Conservation (phyloP, 2,888 invertebrate species). For the Quadriops clusia region DNA sequence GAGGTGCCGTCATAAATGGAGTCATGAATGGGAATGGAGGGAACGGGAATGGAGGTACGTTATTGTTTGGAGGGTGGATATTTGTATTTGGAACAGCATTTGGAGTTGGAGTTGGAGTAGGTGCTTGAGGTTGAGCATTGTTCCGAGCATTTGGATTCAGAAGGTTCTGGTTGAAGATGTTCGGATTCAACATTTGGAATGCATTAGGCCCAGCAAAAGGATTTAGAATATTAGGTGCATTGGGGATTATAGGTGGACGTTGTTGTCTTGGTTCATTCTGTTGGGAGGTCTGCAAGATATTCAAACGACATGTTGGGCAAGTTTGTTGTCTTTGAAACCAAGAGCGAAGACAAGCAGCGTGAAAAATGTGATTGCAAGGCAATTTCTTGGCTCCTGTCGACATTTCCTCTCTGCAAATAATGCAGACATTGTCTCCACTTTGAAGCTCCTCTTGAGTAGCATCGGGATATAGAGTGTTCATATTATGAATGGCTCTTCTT, state of each 20-base stretch:
- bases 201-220: constrained; percentile 16
- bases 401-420: constrained; percentile 85
- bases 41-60: constrained; percentile 42
- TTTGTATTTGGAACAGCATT: constrained; percentile 14
- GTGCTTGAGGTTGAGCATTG: constrained; percentile 16
- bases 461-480: constrained; percentile 96
- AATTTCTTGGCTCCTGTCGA: constrained; percentile 78
- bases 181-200: constrained; percentile 15
- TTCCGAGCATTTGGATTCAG: constrained; percentile 17
- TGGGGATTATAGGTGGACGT: constrained; percentile 12
- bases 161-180: constrained; percentile 20
- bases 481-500: constrained; percentile 89
- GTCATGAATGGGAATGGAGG: constrained; percentile 42
- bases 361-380: constrained; percentile 99
- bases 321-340: constrained; percentile 99
- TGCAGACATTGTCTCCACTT: constrained; percentile 94
- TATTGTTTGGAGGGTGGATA: constrained; percentile 13
- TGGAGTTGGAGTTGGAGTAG: too few relatives aligned
- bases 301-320: constrained; percentile 94
- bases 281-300: constrained; percentile 43
- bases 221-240: constrained; percentile 12
- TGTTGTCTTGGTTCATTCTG: constrained; percentile 14
- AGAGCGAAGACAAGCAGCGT: constrained; percentile 90
- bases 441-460: constrained; percentile 86
- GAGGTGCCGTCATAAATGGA: constrained; percentile 53